Evolutionary conservation across 2,797 vertebrate genomes (phyloP).

Genomic region (Tangara arthus): DNA sequence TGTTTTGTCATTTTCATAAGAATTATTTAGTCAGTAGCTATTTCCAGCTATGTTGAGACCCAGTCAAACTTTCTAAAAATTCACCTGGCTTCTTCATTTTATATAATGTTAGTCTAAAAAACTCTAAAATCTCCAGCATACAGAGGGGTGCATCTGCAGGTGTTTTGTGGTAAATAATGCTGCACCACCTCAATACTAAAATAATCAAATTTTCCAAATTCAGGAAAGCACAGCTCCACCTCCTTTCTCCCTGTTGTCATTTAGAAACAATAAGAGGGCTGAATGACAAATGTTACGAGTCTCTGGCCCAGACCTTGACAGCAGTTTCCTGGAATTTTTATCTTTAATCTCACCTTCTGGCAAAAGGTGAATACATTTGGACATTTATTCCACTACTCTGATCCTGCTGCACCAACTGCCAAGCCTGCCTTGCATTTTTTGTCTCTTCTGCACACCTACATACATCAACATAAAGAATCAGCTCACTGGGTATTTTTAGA

Average conservation of each 20-base stretch:
- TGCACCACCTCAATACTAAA: neutral
- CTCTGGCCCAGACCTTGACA: slow-evolving; percentile 21
- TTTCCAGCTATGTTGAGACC: neutral
- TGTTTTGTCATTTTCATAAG: neutral
- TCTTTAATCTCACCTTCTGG: slow-evolving; percentile 5
- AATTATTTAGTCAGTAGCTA: neutral
- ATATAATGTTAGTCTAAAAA: neutral
- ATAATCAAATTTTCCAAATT: neutral
- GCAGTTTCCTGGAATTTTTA: slow-evolving; percentile 45
- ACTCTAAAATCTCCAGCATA: neutral
- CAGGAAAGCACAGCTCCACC: neutral
- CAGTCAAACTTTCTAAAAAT: neutral
- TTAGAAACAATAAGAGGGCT: slow-evolving; percentile 1
- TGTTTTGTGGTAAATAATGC: neutral
- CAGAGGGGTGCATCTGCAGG: neutral
- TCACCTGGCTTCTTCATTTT: neutral
- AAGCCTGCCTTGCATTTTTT: neutral
- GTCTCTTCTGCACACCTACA: neutral
- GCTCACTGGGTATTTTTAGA: neutral
- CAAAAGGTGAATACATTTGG: slow-evolving; percentile 42
- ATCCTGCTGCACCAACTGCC: slow-evolving; percentile 13
- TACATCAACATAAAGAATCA: neutral
- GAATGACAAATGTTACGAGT: slow-evolving; percentile 28
- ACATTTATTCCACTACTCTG: slow-evolving; percentile 17
- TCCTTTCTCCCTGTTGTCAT: neutral